Conservation (phyloP, 2,888 invertebrate genomes). For the Koerneria pararmatus region DNA sequence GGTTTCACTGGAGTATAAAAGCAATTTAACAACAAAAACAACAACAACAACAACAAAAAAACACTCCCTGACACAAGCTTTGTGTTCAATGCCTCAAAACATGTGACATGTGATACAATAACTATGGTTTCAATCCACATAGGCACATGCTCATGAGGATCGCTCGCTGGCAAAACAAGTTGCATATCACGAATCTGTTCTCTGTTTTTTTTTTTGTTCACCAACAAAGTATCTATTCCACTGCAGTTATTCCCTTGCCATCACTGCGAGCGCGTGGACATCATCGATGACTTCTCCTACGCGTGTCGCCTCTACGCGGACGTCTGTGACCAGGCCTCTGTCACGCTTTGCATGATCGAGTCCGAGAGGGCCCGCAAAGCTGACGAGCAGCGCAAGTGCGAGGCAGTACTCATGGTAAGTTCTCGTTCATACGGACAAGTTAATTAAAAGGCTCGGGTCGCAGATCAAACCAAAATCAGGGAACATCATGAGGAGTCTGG, state of each 20-base stretch:
- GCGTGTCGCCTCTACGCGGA: constrained; percentile 51
- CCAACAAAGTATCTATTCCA: neutral
- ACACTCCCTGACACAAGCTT: too few relatives aligned
- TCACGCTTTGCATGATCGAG: constrained; percentile 53
- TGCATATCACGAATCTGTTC: neutral
- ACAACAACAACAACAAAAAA: neutral
- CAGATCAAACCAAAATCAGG: neutral
- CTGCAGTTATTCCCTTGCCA: constrained; percentile 42
- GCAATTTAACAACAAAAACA: neutral
- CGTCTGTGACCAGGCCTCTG: constrained; percentile 50
- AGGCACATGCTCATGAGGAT: too few relatives aligned
- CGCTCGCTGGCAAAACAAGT: neutral
- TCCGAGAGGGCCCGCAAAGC: constrained; percentile 45
- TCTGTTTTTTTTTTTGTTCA: neutral
- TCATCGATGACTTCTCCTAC: constrained; percentile 48
- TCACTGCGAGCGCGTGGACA: constrained; percentile 46
- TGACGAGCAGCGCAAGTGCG: constrained; percentile 28
- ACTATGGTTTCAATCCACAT: too few relatives aligned
- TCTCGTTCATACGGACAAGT: too few relatives aligned
- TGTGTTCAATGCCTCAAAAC: too few relatives aligned
- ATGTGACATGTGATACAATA: too few relatives aligned
- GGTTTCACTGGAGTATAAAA: too few relatives aligned
- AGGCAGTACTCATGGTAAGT: constrained; percentile 25
- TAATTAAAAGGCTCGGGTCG: too few relatives aligned
- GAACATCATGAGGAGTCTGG: neutral